Evolutionary conservation across 2,888 invertebrate genomes (phyloP).

Genomic region (Tuberolachnus salignus): DNA sequence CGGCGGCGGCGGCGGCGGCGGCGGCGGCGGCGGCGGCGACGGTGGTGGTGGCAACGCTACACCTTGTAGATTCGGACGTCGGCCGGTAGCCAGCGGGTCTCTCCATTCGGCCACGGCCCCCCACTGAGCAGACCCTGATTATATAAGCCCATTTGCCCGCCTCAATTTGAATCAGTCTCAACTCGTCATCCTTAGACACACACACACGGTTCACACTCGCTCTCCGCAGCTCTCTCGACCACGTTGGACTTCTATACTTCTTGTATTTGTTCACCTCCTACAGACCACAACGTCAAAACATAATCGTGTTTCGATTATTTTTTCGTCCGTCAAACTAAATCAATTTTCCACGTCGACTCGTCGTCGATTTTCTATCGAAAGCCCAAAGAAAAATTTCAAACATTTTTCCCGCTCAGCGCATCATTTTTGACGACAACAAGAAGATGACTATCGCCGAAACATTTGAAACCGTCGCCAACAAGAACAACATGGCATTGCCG

Average conservation of each 20-base stretch:
- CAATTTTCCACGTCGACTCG: no score
- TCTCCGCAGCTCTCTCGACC: not conserved
- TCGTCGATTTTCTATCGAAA: no score
- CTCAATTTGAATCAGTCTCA: slow-evolving; percentile 52
- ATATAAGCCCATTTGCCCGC: slow-evolving; percentile 49
- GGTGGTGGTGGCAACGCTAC: not conserved
- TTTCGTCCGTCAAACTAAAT: not conserved
- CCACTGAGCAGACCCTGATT: slow-evolving; percentile 27
- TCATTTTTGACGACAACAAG: no score
- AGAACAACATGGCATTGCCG: slow-evolving; percentile 15
- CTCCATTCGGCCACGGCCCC: slow-evolving; percentile 41
- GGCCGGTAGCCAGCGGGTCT: slow-evolving; percentile 36
- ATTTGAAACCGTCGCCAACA: slow-evolving; percentile 16
- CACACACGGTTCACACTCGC: no score
- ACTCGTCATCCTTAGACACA: not conserved
- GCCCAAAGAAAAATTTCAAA: no score
- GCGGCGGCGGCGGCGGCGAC: not conserved
- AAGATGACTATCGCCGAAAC: slow-evolving; percentile 4
- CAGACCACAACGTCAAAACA: no score
- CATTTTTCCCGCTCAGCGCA: no score
- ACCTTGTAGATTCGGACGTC: slow-evolving; percentile 32
- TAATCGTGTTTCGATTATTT: not conserved
- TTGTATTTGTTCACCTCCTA: not conserved
- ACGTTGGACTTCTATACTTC: not conserved
- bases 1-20: not conserved